These are phyloP conservation scores for Decapterus maruadsi DNA, from an alignment of 2,797 vertebrate genomes.

Conservation along the genomic window DNA sequence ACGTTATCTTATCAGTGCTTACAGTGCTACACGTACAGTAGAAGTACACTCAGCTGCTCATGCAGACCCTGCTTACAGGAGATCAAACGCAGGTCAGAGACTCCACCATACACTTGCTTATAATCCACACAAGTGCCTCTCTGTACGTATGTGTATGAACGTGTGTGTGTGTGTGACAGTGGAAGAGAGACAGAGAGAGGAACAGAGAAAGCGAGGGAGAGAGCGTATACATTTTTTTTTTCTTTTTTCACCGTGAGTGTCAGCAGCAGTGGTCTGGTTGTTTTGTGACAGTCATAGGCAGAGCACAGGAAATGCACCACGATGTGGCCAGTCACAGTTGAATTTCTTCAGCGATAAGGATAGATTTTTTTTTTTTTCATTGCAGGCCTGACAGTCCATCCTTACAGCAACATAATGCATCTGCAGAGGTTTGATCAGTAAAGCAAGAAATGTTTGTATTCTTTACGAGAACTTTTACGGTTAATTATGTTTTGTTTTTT, in stretches of 20 bases:
- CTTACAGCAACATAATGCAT: conserved; percentile 36
- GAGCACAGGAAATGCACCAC: conserved; percentile 70
- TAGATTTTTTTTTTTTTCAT: conserved; percentile 51
- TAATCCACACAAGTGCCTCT: conserved; percentile 74
- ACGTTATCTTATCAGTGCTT: conserved; percentile 81
- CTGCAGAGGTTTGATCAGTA: conserved; percentile 44
- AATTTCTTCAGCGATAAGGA: conserved; percentile 72
- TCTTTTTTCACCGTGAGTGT: conserved; percentile 39
- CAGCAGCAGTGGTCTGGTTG: conserved; percentile 74
- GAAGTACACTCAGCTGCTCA: conserved; percentile 77
- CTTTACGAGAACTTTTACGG: neutral
- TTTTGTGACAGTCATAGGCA: conserved; percentile 75
- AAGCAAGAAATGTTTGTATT: conserved; percentile 33
- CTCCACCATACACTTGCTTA: conserved; percentile 68
- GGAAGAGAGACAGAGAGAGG: neutral
- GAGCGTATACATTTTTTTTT: conserved; percentile 50
- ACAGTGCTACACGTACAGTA: conserved; percentile 72
- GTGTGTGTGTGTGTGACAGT: conserved; percentile 42
- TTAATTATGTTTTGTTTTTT: conserved; percentile 6
- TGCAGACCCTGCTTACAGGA: conserved; percentile 72
- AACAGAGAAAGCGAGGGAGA: conserved; percentile 22
- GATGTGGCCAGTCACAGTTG: conserved; percentile 76
- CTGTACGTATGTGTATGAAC: conserved; percentile 44
- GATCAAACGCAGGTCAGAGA: conserved; percentile 79
- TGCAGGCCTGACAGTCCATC: conserved; percentile 57